Evolutionary conservation across 2,888 invertebrate species (phyloP).

Genomic region (Teleogryllus oceanicus): DNA sequence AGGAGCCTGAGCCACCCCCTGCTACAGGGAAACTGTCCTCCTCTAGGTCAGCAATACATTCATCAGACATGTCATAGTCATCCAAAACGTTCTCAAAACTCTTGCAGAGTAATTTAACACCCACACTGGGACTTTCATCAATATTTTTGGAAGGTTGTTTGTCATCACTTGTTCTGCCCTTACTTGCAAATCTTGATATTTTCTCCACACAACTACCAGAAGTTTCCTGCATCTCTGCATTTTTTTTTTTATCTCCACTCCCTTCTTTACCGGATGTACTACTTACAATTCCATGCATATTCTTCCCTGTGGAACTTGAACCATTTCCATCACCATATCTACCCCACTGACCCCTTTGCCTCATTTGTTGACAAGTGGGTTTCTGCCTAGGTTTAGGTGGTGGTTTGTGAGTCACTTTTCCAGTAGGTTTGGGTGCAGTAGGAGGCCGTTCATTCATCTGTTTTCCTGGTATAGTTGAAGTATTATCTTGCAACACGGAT

Average conservation of each 20-base stretch:
- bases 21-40: conserved; percentile 36
- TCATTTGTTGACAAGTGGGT: conserved; percentile 19
- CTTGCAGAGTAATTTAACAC: conserved; percentile 35
- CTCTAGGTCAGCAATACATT: conserved; percentile 27
- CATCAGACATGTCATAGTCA: conserved; percentile 32
- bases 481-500: not conserved
- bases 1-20: conserved; percentile 48
- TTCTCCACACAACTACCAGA: not conserved
- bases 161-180: not conserved
- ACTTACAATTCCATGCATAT: not conserved
- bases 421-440: conserved; percentile 34
- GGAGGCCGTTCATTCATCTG: conserved; percentile 26
- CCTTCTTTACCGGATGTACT: not conserved
- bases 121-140: conserved; percentile 22
- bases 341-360: not conserved
- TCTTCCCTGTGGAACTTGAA: no score
- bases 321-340: not conserved
- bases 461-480: not conserved
- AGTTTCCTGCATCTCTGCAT: no score
- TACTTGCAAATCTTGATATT: not conserved
- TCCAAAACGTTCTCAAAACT: conserved; percentile 36
- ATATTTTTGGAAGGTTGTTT: not conserved
- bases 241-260: not conserved
- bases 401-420: conserved; percentile 34
- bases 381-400: conserved; percentile 35